Percentiles rank a stretch among this genome's conserved stretches.
These are phyloP conservation scores for Physeter macrocephalus DNA, from an alignment of 2,113 vertebrate genomes.

Conservation along the genomic window DNA sequence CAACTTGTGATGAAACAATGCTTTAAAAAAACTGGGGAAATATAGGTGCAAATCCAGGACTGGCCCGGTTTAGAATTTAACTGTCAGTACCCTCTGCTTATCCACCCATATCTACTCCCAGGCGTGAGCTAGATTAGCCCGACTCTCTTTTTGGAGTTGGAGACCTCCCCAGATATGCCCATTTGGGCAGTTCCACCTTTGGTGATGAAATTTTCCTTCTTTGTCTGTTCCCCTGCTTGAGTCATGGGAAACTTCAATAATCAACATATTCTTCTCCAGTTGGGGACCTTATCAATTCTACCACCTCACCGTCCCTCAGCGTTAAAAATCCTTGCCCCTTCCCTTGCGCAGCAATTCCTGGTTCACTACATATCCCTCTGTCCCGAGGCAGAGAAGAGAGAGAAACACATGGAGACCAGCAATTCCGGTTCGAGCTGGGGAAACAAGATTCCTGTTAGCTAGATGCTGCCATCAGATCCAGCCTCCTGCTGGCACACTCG, in stretches of 20 bases:
- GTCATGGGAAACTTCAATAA: background rate
- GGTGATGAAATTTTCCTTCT: background rate
- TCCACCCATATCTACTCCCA: background rate
- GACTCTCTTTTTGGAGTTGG: background rate
- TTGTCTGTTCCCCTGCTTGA: background rate
- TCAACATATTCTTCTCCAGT: background rate
- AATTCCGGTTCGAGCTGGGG: background rate
- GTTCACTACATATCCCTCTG: background rate
- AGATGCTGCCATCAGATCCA: background rate
- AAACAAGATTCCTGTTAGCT: background rate
- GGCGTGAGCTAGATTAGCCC: background rate
- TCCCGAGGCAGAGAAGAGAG: background rate
- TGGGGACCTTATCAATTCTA: background rate
- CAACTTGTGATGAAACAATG: background rate
- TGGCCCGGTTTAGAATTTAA: background rate
- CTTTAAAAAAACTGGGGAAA: background rate
- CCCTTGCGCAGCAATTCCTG: background rate
- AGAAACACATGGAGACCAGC: background rate
- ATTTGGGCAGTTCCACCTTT: background rate
- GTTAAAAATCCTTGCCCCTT: background rate
- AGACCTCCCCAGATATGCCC: background rate
- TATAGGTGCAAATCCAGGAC: background rate
- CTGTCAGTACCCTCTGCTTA: background rate
- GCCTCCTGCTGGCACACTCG: background rate
- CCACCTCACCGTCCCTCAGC: background rate